Conservation (phyloP, 2,113 vertebrate species). For the Eudyptes chrysolophus region DNA sequence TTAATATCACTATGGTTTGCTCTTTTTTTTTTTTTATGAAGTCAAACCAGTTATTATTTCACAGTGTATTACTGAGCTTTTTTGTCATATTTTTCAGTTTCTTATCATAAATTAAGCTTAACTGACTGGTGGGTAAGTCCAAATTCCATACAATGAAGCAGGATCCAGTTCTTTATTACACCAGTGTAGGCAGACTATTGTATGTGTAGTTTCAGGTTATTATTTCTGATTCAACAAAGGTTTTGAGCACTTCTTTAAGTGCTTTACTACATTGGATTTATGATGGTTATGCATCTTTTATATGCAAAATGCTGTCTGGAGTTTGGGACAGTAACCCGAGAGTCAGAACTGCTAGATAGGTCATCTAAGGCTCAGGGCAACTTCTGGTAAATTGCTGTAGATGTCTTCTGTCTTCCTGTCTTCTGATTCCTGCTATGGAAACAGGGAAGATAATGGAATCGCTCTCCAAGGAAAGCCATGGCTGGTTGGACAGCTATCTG, state of each 20-base stretch:
- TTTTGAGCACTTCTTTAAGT: not conserved
- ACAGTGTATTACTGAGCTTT: not conserved
- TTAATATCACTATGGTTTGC: not conserved
- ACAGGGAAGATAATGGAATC: not conserved
- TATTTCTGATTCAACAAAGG: not conserved
- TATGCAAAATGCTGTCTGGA: not conserved
- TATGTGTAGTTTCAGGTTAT: not conserved
- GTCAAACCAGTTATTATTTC: constrained; percentile 13
- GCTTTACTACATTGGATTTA: not conserved
- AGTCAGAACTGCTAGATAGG: not conserved
- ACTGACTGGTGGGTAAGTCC: not conserved
- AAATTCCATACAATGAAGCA: not conserved
- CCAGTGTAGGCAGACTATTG: not conserved
- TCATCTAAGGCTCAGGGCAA: not conserved
- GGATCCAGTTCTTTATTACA: not conserved
- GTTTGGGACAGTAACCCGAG: rapidly evolving
- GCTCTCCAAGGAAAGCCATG: not conserved
- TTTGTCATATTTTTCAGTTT: not conserved
- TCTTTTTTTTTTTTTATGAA: not conserved
- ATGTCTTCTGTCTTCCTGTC: not conserved
- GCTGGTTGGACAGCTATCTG: not conserved
- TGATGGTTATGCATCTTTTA: not conserved
- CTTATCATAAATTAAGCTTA: not conserved
- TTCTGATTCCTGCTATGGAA: not conserved
- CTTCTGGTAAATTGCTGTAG: not conserved